Percentiles rank a stretch among this genome's conserved stretches.
These are phyloP conservation scores for Octonoba sinensis DNA, from an alignment of 2,888 invertebrate species.

Conservation along the genomic window DNA sequence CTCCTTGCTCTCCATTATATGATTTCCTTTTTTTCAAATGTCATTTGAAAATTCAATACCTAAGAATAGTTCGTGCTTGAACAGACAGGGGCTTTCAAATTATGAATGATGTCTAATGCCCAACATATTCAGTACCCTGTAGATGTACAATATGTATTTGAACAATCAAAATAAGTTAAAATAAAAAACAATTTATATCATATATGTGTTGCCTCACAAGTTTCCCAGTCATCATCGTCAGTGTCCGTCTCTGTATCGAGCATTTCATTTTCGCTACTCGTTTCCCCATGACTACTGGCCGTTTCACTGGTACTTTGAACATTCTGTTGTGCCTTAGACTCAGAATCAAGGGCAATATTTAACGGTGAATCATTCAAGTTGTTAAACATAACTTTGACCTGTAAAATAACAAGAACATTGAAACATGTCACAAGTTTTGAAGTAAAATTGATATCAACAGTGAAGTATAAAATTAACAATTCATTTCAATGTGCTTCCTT, in stretches of 20 bases:
- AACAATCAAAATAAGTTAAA: slow-evolving; percentile 27
- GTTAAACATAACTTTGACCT: slow-evolving; percentile 59
- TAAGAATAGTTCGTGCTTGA: too few relatives aligned
- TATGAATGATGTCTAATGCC: too few relatives aligned
- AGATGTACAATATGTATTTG: background rate
- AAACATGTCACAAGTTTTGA: too few relatives aligned
- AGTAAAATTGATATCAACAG: background rate
- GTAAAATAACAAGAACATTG: background rate
- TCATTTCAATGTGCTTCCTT: too few relatives aligned
- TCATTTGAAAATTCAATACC: too few relatives aligned
- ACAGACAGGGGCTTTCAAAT: too few relatives aligned
- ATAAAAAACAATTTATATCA: slow-evolving; percentile 33
- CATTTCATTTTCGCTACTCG: slow-evolving; percentile 63
- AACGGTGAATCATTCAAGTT: slow-evolving; percentile 54
- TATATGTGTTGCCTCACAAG: slow-evolving; percentile 59
- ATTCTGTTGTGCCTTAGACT: slow-evolving; percentile 16
- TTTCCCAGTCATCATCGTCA: slow-evolving; percentile 60
- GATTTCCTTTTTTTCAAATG: too few relatives aligned
- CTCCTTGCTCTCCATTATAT: slow-evolving; percentile 9
- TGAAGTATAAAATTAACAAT: too few relatives aligned
- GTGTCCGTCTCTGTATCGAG: slow-evolving; percentile 56
- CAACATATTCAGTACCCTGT: too few relatives aligned
- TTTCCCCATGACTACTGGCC: slow-evolving; percentile 60
- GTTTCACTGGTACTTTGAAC: slow-evolving; percentile 58
- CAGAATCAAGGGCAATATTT: slow-evolving; percentile 32